phyloP scores from a whole-genome alignment of 2,113 vertebrate species.

The Poecile atricapillus region DNA sequence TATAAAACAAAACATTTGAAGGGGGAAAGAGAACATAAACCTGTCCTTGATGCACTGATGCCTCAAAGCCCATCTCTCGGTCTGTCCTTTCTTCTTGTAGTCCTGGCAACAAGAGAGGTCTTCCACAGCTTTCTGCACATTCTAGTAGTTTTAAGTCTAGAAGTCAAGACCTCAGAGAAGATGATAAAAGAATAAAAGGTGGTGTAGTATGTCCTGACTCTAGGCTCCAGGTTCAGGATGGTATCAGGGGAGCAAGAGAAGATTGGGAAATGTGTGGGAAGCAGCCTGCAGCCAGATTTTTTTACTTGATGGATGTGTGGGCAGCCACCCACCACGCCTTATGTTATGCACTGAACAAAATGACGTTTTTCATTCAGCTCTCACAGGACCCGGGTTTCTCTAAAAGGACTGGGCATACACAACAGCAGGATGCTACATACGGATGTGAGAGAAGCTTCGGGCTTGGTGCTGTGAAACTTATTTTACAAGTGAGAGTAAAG shows the following conservation, averaged over 20 bases:
- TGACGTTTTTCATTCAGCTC: background rate
- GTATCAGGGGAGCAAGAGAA: background rate
- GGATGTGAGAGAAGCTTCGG: background rate
- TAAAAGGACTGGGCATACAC: background rate
- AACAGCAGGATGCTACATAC: background rate
- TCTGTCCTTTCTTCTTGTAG: background rate
- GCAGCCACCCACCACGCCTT: slow-evolving; percentile 9
- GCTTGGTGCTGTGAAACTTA: background rate
- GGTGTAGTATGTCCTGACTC: background rate
- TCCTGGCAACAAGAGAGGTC: background rate
- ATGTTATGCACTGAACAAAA: background rate
- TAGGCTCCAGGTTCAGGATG: background rate
- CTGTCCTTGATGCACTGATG: background rate
- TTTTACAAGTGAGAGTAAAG: background rate
- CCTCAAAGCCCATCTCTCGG: background rate
- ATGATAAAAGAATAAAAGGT: background rate
- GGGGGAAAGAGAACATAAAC: background rate
- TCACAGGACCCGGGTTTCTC: background rate
- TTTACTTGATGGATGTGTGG: background rate
- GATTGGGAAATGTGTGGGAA: background rate
- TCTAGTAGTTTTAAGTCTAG: background rate
- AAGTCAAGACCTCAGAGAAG: background rate
- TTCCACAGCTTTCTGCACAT: background rate
- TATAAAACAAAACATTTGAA: background rate
- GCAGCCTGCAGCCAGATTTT: background rate